phyloP scores from a whole-genome alignment of 2,113 vertebrate genomes.

The Otus sunia region DNA sequence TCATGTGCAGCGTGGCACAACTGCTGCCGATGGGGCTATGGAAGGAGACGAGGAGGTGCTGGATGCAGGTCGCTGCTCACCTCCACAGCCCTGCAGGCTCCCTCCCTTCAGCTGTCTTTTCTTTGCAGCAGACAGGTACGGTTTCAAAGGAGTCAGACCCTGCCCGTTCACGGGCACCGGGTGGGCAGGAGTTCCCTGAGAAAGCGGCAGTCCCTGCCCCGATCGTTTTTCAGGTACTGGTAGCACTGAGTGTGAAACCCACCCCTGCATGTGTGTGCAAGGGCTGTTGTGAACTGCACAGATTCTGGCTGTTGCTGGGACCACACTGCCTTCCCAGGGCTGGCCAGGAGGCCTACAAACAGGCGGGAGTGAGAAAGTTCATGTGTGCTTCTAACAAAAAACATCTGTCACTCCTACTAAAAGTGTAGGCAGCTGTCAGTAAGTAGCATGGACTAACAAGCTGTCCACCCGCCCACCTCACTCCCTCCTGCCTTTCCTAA shows the following conservation, averaged over 20 bases:
- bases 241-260: slow-evolving; percentile 53
- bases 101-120: slow-evolving; percentile 62
- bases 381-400: slow-evolving; percentile 40
- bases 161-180: slow-evolving; percentile 85
- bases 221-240: slow-evolving; percentile 93
- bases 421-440: slow-evolving; percentile 25
- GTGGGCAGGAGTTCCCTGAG: slow-evolving; percentile 84
- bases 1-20: background rate
- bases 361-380: background rate
- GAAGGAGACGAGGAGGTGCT: background rate
- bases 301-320: slow-evolving; percentile 9
- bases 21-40: background rate
- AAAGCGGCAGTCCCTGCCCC: slow-evolving; percentile 89
- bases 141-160: slow-evolving; percentile 93
- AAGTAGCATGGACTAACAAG: slow-evolving; percentile 65
- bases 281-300: slow-evolving; percentile 12
- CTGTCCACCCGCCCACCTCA: slow-evolving; percentile 31
- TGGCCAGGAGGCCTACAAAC: background rate
- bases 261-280: slow-evolving; percentile 64
- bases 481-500: slow-evolving; percentile 41
- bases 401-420: slow-evolving; percentile 34
- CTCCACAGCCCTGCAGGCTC: background rate
- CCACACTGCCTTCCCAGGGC: background rate
- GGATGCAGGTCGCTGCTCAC: background rate
- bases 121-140: slow-evolving; percentile 88